Conservation (phyloP, 2,113 vertebrate genomes). For the Labeo rohita region DNA sequence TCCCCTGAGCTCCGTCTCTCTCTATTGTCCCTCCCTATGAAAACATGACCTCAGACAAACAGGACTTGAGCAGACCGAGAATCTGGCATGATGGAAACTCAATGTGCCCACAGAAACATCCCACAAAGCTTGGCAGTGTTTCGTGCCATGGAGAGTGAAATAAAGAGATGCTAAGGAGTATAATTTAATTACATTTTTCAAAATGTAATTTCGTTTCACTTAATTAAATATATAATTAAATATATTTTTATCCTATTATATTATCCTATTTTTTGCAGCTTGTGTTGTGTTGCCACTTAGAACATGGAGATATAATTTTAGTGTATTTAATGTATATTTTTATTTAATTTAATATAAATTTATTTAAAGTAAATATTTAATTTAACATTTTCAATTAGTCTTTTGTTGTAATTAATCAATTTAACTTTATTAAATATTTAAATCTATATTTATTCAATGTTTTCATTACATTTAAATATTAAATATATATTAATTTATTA, state of each 20-base stretch:
- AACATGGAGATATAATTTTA: too few species aligned
- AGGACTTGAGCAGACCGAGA: neutral
- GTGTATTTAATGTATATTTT: too few species aligned
- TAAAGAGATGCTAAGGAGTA: neutral
- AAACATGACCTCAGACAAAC: conserved; percentile 44
- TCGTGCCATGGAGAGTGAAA: neutral
- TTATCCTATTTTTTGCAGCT: too few species aligned
- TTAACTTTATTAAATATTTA: neutral
- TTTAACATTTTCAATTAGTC: too few species aligned
- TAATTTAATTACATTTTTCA: neutral
- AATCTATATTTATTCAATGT: neutral
- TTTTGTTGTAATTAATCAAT: too few species aligned
- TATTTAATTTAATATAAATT: too few species aligned
- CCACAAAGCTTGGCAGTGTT: neutral
- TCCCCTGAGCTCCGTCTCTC: conserved; percentile 20
- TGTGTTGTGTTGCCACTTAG: too few species aligned
- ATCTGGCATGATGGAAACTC: neutral
- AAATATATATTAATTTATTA: neutral
- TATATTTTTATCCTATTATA: neutral
- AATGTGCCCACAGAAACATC: neutral
- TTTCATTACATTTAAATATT: neutral
- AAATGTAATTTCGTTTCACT: neutral
- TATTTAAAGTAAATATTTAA: too few species aligned
- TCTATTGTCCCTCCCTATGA: conserved; percentile 40
- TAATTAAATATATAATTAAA: neutral